These are phyloP conservation scores for Dynastes grantii DNA, from an alignment of 2,888 invertebrate genomes.

Conservation along the genomic window DNA sequence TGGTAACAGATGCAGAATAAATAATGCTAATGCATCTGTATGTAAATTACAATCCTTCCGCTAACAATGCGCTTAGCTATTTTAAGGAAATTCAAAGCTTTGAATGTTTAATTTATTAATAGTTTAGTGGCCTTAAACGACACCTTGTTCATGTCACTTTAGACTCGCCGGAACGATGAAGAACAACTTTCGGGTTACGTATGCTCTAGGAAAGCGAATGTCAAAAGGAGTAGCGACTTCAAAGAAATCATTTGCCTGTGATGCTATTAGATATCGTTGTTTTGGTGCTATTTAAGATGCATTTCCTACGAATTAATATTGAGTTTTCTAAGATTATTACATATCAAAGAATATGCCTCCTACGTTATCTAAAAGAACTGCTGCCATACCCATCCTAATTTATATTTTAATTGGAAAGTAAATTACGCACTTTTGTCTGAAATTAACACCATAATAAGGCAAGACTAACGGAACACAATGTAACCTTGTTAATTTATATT, in stretches of 20 bases:
- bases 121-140: slow-evolving; percentile 22
- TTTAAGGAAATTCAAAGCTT: slow-evolving; percentile 35
- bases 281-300: no score
- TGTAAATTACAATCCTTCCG: slow-evolving; percentile 38
- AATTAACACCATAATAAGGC: no score
- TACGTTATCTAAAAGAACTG: no score
- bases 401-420: no score
- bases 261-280: no score
- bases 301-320: no score
- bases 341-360: no score
- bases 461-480: slow-evolving; percentile 16
- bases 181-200: slow-evolving; percentile 1
- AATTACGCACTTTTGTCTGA: no score
- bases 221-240: slow-evolving; percentile 4
- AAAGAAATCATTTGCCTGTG: neutral
- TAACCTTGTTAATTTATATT: slow-evolving; percentile 20
- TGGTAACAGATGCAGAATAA: slow-evolving; percentile 14
- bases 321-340: no score
- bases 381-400: no score
- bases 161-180: slow-evolving; percentile 12
- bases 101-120: slow-evolving; percentile 35
- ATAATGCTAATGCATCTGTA: slow-evolving; percentile 33
- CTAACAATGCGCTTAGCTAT: slow-evolving; percentile 42
- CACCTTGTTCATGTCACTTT: slow-evolving; percentile 26
- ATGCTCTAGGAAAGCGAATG: neutral